These are phyloP conservation scores for Podarcis lilfordi DNA, from an alignment of 2,797 vertebrate species.

Conservation along the genomic window DNA sequence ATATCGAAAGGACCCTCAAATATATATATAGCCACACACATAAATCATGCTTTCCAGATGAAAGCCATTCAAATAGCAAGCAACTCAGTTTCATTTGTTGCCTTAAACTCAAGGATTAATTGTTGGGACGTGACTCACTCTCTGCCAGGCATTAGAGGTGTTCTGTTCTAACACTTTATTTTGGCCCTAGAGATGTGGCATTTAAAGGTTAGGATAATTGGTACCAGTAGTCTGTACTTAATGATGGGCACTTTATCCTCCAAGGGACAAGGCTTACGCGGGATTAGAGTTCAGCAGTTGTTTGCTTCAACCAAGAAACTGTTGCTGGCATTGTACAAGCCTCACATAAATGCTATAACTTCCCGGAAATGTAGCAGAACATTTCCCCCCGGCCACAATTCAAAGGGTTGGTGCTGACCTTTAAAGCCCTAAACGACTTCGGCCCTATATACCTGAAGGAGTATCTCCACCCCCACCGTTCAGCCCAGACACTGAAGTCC, in stretches of 20 bases:
- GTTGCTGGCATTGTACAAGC: not conserved
- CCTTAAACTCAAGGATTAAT: not conserved
- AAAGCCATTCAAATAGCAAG: not conserved
- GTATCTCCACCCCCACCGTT: too few relatives aligned
- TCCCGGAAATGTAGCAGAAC: not conserved
- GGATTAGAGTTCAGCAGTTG: not conserved
- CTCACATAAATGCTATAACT: not conserved
- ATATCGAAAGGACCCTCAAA: not conserved
- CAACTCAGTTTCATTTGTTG: not conserved
- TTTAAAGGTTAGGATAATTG: conserved; percentile 15
- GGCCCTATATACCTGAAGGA: too few relatives aligned
- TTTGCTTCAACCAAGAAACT: conserved; percentile 12
- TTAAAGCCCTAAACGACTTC: too few relatives aligned
- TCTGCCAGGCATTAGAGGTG: not conserved
- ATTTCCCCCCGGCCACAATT: too few relatives aligned
- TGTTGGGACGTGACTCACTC: not conserved
- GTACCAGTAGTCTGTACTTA: not conserved
- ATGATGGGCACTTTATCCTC: conserved; percentile 1
- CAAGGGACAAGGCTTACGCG: not conserved
- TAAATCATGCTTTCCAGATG: not conserved
- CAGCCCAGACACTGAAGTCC: too few relatives aligned
- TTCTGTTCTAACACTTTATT: conserved; percentile 14
- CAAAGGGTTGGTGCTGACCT: too few relatives aligned
- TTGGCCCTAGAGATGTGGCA: not conserved
- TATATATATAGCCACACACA: too few relatives aligned